A percentile compares a stretch with the other conserved stretches of the same genome.
These are phyloP conservation scores for Abrostola tripartita DNA, from an alignment of 2,888 invertebrate genomes.

Conservation along the genomic window DNA sequence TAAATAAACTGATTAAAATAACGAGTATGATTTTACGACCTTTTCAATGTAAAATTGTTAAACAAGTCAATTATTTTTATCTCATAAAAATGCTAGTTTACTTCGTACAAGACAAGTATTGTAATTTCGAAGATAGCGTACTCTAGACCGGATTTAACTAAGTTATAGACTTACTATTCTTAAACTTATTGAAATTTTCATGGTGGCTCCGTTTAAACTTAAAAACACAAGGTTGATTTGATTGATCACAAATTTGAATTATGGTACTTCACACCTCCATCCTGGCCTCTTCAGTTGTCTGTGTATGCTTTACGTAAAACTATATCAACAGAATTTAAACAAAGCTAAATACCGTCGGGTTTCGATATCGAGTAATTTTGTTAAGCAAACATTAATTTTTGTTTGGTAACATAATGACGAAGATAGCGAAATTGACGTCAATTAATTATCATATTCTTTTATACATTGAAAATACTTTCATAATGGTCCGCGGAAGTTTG, in stretches of 20 bases:
- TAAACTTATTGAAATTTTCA: too few relatives aligned
- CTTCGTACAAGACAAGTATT: background rate
- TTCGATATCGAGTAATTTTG: background rate
- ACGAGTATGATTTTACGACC: constrained; percentile 39
- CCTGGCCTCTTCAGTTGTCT: too few relatives aligned
- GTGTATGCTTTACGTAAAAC: too few relatives aligned
- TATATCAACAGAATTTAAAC: background rate
- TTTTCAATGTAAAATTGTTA: constrained; percentile 35
- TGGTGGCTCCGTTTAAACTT: too few relatives aligned
- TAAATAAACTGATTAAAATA: constrained; percentile 30
- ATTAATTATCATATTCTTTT: background rate
- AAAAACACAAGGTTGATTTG: too few relatives aligned
- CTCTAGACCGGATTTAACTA: too few relatives aligned
- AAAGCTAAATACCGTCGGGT: too few relatives aligned
- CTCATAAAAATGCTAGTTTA: background rate
- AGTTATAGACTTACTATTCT: too few relatives aligned
- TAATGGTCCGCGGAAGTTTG: constrained; percentile 24
- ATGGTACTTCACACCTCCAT: too few relatives aligned
- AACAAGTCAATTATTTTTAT: constrained; percentile 14
- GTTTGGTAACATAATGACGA: background rate
- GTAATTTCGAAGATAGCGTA: background rate
- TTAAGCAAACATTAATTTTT: background rate
- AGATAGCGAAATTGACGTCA: constrained; percentile 1
- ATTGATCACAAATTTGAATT: too few relatives aligned
- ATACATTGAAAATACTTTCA: constrained; percentile 8